These are phyloP conservation scores for Amphiprion percula DNA, from an alignment of 2,113 vertebrate species.

Conservation along the genomic window DNA sequence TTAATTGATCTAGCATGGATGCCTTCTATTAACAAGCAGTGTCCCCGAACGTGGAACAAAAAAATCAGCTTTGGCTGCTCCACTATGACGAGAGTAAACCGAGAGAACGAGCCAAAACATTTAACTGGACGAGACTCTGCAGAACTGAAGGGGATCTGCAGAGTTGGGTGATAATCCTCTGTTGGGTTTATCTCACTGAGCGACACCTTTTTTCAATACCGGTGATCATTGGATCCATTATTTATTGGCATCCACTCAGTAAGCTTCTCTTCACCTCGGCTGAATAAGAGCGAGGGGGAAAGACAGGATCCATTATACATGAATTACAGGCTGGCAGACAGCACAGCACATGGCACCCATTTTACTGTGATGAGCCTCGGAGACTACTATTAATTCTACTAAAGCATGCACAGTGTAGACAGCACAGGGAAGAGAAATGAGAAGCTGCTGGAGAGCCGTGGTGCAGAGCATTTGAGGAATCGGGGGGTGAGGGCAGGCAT, in stretches of 20 bases:
- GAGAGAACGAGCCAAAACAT: too few relatives aligned
- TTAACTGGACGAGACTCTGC: too few relatives aligned
- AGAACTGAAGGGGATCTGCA: too few relatives aligned
- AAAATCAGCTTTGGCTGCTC: too few relatives aligned
- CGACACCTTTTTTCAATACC: too few relatives aligned
- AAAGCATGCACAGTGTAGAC: conserved; percentile 65
- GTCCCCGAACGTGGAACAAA: too few relatives aligned
- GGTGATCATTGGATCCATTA: conserved; percentile 33
- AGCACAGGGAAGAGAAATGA: conserved; percentile 54
- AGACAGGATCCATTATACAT: conserved; percentile 79
- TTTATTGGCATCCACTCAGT: conserved; percentile 66
- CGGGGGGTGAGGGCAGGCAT: conserved; percentile 29
- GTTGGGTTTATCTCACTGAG: too few relatives aligned
- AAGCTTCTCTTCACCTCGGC: conserved; percentile 62
- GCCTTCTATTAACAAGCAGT: too few relatives aligned
- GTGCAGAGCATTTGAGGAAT: conserved; percentile 52
- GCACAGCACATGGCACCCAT: conserved; percentile 64
- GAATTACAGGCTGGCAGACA: conserved; percentile 72
- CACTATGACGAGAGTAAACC: too few relatives aligned
- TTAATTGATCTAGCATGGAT: too few relatives aligned
- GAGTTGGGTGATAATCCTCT: too few relatives aligned
- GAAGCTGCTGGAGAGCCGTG: conserved; percentile 39
- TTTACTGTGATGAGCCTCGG: conserved; percentile 62
- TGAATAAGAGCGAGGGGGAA: conserved; percentile 50
- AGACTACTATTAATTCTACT: conserved; percentile 72